Percentiles rank a stretch among this genome's conserved stretches.
phyloP scores from a whole-genome alignment of 2,113 vertebrate species.

The Camarhynchus parvulus region DNA sequence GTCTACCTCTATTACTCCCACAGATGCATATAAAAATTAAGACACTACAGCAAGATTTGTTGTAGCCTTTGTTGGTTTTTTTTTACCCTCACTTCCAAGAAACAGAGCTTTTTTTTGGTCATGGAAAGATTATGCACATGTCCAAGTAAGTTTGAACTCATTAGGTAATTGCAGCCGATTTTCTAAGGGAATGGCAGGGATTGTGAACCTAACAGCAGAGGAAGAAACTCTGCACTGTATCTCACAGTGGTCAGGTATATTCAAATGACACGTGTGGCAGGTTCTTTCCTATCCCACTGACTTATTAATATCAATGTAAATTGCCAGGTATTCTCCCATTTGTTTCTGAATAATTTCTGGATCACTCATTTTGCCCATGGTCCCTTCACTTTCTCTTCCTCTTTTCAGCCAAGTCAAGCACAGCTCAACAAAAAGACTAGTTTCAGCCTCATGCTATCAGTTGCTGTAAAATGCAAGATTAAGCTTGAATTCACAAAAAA shows the following conservation, averaged over 20 bases:
- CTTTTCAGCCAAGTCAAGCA: neutral
- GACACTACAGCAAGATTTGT: neutral
- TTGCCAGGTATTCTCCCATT: neutral
- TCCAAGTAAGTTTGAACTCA: neutral
- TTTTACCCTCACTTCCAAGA: neutral
- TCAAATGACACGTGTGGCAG: neutral
- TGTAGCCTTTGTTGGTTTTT: neutral
- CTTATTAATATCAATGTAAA: neutral
- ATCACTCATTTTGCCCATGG: neutral
- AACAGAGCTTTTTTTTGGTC: neutral
- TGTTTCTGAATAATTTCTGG: neutral
- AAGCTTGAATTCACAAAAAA: neutral
- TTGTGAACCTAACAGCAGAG: neutral
- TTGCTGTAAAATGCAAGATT: neutral
- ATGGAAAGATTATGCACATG: neutral
- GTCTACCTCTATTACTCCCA: neutral
- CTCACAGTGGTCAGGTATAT: neutral
- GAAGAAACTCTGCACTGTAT: neutral
- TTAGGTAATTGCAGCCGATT: neutral
- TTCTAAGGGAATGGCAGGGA: neutral
- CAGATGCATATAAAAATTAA: neutral
- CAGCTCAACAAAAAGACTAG: neutral
- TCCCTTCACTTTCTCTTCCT: neutral
- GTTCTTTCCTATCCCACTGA: neutral
- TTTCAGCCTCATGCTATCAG: neutral